These are phyloP conservation scores for Hozukius guyotensis DNA, from an alignment of 2,797 vertebrate species.

Conservation along the genomic window DNA sequence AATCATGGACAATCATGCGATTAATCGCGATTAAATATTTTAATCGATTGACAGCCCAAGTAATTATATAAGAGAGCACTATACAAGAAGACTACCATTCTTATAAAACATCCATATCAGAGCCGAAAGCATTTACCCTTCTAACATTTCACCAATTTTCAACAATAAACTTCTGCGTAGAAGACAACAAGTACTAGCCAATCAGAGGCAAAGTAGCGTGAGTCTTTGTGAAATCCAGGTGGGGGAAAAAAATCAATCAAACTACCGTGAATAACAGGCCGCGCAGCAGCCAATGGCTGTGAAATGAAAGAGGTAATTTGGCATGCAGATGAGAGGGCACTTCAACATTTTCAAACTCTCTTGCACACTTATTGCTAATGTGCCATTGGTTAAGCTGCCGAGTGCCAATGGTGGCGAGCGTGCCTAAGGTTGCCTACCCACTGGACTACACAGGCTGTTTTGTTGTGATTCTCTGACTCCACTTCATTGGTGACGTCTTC, in stretches of 20 bases:
- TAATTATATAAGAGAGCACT: no score
- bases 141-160: no score
- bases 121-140: no score
- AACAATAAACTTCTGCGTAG: neutral
- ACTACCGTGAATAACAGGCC: neutral
- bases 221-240: fast-evolving
- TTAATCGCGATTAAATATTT: no score
- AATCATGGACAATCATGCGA: no score
- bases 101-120: no score
- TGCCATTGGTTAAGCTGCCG: no score
- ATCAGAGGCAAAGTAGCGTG: neutral
- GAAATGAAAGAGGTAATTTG: neutral
- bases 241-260: neutral
- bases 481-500: neutral
- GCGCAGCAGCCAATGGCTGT: no score
- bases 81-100: no score
- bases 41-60: fast-evolving
- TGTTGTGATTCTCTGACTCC: neutral
- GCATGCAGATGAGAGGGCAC: neutral
- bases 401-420: no score
- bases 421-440: neutral
- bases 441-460: neutral
- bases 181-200: neutral
- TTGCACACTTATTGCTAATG: no score
- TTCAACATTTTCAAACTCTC: no score